Evolutionary conservation across 1,140 invertebrate genomes (phyloP), one percentile per base, ranked within the genome.

Genomic region (Colletes gigas): DNA sequence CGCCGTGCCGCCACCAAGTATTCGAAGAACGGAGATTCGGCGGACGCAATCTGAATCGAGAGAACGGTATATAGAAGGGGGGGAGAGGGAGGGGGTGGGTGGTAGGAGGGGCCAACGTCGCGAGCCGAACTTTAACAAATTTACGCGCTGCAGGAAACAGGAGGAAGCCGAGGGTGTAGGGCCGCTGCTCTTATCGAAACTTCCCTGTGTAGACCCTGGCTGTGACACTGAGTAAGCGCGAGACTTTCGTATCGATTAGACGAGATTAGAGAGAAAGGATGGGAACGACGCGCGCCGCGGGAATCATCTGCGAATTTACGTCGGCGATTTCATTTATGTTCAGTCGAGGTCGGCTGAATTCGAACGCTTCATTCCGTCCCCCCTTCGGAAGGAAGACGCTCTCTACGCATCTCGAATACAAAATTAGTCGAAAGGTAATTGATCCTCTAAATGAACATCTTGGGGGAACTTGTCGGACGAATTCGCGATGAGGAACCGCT

Each of bases 171-270:
- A 21, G 73, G 52, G 68, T 54, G 54, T 52, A 62, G 70, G 55
- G 54, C 41, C 54, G 65, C 41, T 55, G 67, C 73, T 77, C 75
- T 79, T 83, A 85, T 83, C 83, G 83, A 88, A 87, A 88, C 79
- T 88, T 83, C 76, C 62, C 30, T 60, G 68, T 71, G 21, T 63
- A 71, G 79, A 55, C 76, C 68, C 86, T 88, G 84, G 41, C 82
- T 50, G 76, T 88, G 87, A 88, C 87, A 88, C 80, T 82, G 87
- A 84, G 72, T 88, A 86, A 88, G 72, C 70, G 82, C 63, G 17
- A 70, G 84, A 84, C 78, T 88, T 87, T 83, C 79, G 80, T 88
- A 88, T 88, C 79, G 86, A 88, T 88, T 88, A 83, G 71, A 66
- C 50, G 71, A 79, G 83, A 88, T 88, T 86, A 86, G 82, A 63